phyloP scores from a whole-genome alignment of 2,113 vertebrate species.

The Cromileptes altivelis region DNA sequence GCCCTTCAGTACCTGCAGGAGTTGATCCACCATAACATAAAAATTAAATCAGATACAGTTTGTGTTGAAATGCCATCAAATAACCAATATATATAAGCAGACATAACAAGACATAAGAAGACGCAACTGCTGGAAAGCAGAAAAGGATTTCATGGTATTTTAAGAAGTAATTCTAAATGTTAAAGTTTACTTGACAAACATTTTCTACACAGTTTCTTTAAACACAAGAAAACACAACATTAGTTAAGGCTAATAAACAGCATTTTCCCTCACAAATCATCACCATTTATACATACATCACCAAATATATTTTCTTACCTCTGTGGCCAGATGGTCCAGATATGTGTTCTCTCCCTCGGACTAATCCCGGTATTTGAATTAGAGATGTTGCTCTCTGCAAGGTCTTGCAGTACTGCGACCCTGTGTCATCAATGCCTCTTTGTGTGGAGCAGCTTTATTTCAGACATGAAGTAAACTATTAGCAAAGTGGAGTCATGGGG shows the following conservation, averaged over 20 bases:
- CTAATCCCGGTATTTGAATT: constrained; percentile 56
- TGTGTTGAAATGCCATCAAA: neutral
- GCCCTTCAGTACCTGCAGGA: constrained; percentile 45
- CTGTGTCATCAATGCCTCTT: constrained; percentile 66
- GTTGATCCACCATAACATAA: neutral
- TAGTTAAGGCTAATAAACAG: neutral
- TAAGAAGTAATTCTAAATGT: neutral
- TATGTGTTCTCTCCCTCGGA: constrained; percentile 18
- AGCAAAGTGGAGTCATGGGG: constrained; percentile 83
- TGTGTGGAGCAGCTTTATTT: constrained; percentile 80
- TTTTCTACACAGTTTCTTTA: neutral
- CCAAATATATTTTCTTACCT: constrained; percentile 56
- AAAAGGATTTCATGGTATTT: neutral
- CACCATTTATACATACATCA: neutral
- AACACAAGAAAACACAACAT: neutral
- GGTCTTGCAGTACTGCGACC: constrained; percentile 33
- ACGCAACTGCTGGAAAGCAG: neutral
- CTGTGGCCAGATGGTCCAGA: constrained; percentile 19
- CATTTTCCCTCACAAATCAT: neutral
- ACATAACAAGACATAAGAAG: neutral
- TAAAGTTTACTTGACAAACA: neutral
- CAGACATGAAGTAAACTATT: constrained; percentile 80
- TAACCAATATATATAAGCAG: neutral
- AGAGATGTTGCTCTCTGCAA: constrained; percentile 39
- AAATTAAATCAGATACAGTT: neutral